Conservation (phyloP, 2,113 vertebrate genomes). For the Anthoscopus minutus region DNA sequence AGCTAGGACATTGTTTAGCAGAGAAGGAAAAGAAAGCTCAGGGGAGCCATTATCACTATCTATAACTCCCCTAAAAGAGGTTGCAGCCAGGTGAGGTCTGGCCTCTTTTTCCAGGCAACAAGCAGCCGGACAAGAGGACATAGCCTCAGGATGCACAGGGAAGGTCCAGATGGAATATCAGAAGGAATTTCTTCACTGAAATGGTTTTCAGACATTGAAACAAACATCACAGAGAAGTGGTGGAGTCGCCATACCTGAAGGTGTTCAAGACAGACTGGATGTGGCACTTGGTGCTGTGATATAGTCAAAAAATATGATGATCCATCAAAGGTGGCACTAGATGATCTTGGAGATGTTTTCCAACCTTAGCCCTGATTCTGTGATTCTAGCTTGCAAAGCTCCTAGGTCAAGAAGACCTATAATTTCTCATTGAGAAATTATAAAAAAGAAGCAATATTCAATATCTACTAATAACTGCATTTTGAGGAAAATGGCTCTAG, state of each 20-base stretch:
- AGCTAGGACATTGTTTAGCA: neutral
- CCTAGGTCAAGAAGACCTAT: neutral
- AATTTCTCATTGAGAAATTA: neutral
- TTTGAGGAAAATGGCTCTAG: neutral
- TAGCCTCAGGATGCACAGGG: neutral
- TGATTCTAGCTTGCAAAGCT: neutral
- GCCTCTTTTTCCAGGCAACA: neutral
- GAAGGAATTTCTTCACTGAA: neutral
- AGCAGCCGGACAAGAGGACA: neutral
- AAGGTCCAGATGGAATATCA: neutral
- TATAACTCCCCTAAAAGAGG: neutral
- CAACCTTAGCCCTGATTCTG: neutral
- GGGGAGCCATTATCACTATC: neutral
- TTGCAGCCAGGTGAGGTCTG: neutral
- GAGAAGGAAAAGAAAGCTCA: neutral
- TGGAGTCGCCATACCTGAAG: neutral
- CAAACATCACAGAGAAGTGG: neutral
- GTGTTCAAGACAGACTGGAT: rapidly evolving
- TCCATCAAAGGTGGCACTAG: neutral
- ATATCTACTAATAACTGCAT: neutral
- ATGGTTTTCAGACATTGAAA: neutral
- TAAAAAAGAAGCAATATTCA: neutral
- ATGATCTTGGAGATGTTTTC: neutral
- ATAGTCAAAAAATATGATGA: rapidly evolving
- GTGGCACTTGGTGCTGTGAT: neutral